Percentiles rank a stretch among this genome's conserved stretches.
These are phyloP conservation scores for Sinocyclocheilus grahami DNA, from an alignment of 2,113 vertebrate species.

Conservation along the genomic window DNA sequence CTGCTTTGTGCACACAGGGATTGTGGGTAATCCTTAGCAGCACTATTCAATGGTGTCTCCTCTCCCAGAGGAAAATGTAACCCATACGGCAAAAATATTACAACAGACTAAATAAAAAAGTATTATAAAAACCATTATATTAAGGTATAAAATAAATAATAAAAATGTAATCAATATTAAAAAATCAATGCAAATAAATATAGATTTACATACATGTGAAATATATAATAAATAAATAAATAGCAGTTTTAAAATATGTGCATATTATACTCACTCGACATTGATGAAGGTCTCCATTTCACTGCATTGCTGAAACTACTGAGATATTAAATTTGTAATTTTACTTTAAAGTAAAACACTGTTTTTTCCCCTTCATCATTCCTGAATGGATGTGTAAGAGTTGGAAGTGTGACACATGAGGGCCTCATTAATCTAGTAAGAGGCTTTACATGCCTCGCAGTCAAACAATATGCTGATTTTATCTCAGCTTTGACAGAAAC, in stretches of 20 bases:
- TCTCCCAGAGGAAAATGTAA: not conserved
- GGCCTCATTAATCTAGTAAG: constrained; percentile 46
- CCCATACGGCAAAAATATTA: not conserved
- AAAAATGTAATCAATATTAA: no score
- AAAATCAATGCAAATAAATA: no score
- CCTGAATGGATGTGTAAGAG: constrained; percentile 14
- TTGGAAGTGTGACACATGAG: not conserved
- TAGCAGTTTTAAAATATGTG: not conserved
- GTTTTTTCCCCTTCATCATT: not conserved
- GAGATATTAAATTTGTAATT: not conserved
- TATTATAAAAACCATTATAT: not conserved
- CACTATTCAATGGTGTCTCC: not conserved
- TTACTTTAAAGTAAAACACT: not conserved
- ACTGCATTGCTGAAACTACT: not conserved
- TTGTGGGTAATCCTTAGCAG: constrained; percentile 29
- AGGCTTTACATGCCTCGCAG: constrained; percentile 57
- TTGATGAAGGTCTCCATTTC: not conserved
- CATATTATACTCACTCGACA: not conserved
- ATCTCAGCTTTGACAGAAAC: constrained; percentile 65
- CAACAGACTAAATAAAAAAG: not conserved
- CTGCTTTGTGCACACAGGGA: constrained; percentile 32
- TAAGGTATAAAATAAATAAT: not conserved
- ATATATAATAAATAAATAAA: not conserved
- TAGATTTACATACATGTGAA: no score
- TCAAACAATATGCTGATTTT: constrained; percentile 61